Evolutionary conservation across 2,888 invertebrate genomes (phyloP), one percentile per base, ranked within the genome.

Genomic region (Parnassius apollo): DNA sequence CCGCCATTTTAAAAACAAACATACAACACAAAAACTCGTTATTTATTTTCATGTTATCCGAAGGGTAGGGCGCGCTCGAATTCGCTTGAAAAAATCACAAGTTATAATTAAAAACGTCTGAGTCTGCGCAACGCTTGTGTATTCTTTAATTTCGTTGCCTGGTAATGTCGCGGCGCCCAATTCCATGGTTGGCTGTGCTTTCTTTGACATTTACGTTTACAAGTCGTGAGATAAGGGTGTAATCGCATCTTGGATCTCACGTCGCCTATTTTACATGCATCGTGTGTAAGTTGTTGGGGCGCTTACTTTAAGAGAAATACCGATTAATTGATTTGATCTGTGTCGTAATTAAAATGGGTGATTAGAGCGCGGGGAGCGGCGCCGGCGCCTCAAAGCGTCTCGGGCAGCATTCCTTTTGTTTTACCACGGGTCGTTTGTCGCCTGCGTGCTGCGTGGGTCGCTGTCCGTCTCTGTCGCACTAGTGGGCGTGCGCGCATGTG

Each of bases 1-100:
- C 91, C 91, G 91, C 91, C 91, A 91, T 91, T 91, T 91, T 89
- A 86, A 90, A 91, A 91, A 91, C 91, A 91, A 91, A 91, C 89
- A 91, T 80, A 86, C 83, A 81, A 77, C 86, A 88, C 83, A 90
- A 89, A 90, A 90, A 89, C 89, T 86, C 80, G 86, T 91, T 91
- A 91, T 91, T 91, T 90, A 91, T 91, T 87, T 81, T 86, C 80
- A 78, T 86, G 86, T 87, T 88, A 85, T 87, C 82, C 85, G 82
- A 82, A 80, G 84, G 82, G 88, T 88, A 89, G 88, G 88, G 86
- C 88, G 89, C 85, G 87, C 82, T 88, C 80, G 80, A 87, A 86
- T 91, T 90, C 85, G 85, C 86, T 84, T 78, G 82, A 88, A 88
- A 89, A 89, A 90, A 88, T 84, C 82, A 85, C 86, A 88, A 91